These are phyloP conservation scores for Anas bahamensis DNA, from an alignment of 2,797 vertebrate species.

Conservation along the genomic window DNA sequence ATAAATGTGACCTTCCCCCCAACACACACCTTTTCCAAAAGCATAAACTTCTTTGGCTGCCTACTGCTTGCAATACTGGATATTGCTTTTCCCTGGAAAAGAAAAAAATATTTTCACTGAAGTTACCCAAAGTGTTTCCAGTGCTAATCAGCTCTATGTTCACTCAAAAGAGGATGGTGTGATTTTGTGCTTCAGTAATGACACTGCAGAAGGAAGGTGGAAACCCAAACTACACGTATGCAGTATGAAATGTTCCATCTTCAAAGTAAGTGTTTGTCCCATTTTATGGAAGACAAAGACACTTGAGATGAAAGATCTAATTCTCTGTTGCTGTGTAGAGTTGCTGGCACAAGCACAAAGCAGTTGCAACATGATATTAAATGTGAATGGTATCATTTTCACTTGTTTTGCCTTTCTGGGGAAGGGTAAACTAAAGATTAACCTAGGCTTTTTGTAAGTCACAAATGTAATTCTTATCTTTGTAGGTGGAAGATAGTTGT, in stretches of 20 bases:
- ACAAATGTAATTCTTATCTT: neutral
- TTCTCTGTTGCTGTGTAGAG: neutral
- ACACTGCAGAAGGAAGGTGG: neutral
- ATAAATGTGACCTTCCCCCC: neutral
- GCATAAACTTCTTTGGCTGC: neutral
- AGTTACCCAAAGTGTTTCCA: neutral
- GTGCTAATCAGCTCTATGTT: neutral
- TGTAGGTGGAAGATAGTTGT: neutral
- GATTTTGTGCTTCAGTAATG: neutral
- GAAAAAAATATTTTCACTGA: neutral
- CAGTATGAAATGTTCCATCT: rapidly evolving
- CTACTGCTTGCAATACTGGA: neutral
- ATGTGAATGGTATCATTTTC: neutral
- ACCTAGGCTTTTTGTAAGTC: slow-evolving; percentile 23
- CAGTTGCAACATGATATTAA: neutral
- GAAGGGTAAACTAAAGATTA: slow-evolving; percentile 17
- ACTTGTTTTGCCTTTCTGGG: slow-evolving; percentile 28
- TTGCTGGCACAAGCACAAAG: slow-evolving; percentile 31
- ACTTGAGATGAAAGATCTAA: slow-evolving; percentile 25
- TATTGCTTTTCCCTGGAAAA: neutral
- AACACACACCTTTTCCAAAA: neutral
- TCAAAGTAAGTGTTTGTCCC: slow-evolving; percentile 21
- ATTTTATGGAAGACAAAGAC: slow-evolving; percentile 33
- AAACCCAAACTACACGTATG: neutral
- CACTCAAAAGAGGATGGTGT: neutral